These are phyloP conservation scores for Lepidurus arcticus DNA, from an alignment of 1,140 invertebrate genomes.

Conservation along the genomic window DNA sequence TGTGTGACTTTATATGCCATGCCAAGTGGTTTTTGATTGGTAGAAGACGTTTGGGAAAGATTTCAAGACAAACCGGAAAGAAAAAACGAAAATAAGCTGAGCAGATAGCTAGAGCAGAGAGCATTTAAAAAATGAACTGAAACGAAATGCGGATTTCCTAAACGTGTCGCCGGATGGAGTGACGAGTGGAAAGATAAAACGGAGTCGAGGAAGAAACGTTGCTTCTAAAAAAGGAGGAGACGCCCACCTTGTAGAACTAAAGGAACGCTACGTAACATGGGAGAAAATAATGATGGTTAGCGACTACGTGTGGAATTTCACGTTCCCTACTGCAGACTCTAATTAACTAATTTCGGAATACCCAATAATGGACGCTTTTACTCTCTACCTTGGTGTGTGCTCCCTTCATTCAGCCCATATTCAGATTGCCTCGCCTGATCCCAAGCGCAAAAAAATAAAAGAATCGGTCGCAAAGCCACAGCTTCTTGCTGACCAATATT, in stretches of 20 bases:
- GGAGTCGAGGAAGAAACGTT: not conserved
- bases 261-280: not conserved
- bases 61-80: not conserved
- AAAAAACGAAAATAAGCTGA: not conserved
- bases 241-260: not conserved
- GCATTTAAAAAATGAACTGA: too few relatives aligned
- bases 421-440: constrained; percentile 7
- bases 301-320: constrained; percentile 21
- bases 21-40: not conserved
- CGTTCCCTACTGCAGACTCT: constrained; percentile 20
- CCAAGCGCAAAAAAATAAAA: not conserved
- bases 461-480: not conserved
- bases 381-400: constrained; percentile 20
- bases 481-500: not conserved
- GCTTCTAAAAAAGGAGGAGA: not conserved
- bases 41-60: not conserved
- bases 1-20: constrained; percentile 20
- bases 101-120: not conserved
- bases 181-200: not conserved
- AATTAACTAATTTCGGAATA: constrained; percentile 5
- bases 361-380: constrained; percentile 13
- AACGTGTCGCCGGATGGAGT: too few relatives aligned
- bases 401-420: constrained; percentile 15
- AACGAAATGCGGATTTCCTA: too few relatives aligned
- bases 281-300: not conserved